Base-by-base conservation (phyloP, 2,888 invertebrate genomes). In the Eristalinus aeneus region DNA sequence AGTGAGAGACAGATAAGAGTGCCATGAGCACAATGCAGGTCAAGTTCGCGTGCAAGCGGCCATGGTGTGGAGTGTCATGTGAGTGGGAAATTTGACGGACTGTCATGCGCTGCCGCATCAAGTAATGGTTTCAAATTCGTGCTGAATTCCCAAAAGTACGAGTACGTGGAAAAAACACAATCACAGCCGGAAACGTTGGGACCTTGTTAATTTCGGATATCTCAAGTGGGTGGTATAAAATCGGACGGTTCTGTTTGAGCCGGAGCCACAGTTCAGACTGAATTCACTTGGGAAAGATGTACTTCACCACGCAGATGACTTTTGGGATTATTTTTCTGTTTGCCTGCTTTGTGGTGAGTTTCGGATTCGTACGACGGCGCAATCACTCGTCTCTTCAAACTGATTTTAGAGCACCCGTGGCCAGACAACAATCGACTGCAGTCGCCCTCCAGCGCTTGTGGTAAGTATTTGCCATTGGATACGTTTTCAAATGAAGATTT, bases 371-470 rank as follows among this genome's bases (percentile, higher is more conserved):
- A 0, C 0, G 4, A 10, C n/a, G 12, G 2, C 22, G 16, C 12
- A n/a, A 16, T 0, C 53, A 11, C 9, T 0, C n/a, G 16, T 20
- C 12, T 0, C 16, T 34, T 12, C 12, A 16, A 22, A 2, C 2
- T 27, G 64, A 39, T 32, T 11, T 68, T 60, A 84, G 84, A 58
- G 34, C 9, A 22, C 22, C 1, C 16, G 1, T 23, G 85, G 81
- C 0, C 56, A 56, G 89, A 88, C 34, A 81, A 88, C 9, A 90
- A 9, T 91, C 60, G 91, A 92, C 73, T 92, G 92, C 27, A 90
- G 89, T 72, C 88, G 89, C 60, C 92, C 92, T 1, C 92, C 92
- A 1, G 90, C 90, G 58, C 88, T 92, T 77, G 90, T 92, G 83
- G 92, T 92, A 89, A 90, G 91, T 89, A 71, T 65, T 46, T 6